Evolutionary conservation across 2,888 invertebrate species (phyloP).

Genomic region (Drosophila paranaensis): DNA sequence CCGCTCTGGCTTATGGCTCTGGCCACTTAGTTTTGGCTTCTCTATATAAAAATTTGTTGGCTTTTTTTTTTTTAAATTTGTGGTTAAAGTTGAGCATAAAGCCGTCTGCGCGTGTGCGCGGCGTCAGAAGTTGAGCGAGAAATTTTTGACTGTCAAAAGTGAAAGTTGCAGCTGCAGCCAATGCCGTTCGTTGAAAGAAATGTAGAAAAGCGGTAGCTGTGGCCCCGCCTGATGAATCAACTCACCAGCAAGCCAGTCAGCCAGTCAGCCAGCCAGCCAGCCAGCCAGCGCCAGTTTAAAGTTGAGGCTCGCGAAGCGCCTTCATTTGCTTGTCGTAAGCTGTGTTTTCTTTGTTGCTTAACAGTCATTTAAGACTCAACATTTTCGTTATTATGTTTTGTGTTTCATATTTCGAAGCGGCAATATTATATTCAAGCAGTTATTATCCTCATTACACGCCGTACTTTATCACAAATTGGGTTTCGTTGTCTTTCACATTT

Average conservation of each 20-base stretch:
- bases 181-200: constrained; percentile 73
- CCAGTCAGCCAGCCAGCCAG: constrained; percentile 52
- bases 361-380: constrained; percentile 39
- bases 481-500: not conserved
- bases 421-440: constrained; percentile 11
- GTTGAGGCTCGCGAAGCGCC: constrained; percentile 47
- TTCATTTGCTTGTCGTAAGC: constrained; percentile 15
- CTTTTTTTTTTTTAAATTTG: constrained; percentile 36
- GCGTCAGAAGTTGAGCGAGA: constrained; percentile 77
- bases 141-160: constrained; percentile 81
- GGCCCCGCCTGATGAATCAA: constrained; percentile 66
- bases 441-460: constrained; percentile 29
- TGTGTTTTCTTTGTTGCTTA: constrained; percentile 24
- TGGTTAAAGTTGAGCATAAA: constrained; percentile 73
- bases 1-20: constrained; percentile 54
- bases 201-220: constrained; percentile 64
- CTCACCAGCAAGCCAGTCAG: constrained; percentile 54
- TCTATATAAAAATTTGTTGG: constrained; percentile 25
- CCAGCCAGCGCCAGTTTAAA: constrained; percentile 60
- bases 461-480: constrained; percentile 6
- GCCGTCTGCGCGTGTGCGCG: constrained; percentile 48
- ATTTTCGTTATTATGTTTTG: constrained; percentile 49
- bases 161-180: constrained; percentile 75
- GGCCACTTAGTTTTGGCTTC: constrained; percentile 52
- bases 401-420: constrained; percentile 18